Evolutionary conservation across 1,140 invertebrate species (phyloP).

Genomic region (Drosophila ficusphila): DNA sequence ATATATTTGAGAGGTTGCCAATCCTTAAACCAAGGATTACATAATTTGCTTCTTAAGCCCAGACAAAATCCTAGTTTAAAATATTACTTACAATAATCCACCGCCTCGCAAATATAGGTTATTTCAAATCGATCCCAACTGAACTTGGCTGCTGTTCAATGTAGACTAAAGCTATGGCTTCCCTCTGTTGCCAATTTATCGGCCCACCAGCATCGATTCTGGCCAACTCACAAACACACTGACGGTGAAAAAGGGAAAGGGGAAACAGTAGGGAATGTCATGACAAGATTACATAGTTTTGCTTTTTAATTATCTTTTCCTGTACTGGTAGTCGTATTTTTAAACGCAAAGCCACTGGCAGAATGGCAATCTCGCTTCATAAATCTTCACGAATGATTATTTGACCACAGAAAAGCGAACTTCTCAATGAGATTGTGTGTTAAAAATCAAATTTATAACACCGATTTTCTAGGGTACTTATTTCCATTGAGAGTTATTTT

Average conservation of each 20-base stretch:
- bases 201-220: constrained; percentile 48
- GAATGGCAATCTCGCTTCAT: constrained; percentile 29
- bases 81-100: neutral
- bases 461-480: neutral
- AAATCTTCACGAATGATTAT: constrained; percentile 48
- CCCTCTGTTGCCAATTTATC: constrained; percentile 58
- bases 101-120: neutral
- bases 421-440: constrained; percentile 10
- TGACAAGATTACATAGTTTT: constrained; percentile 65
- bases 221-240: constrained; percentile 4
- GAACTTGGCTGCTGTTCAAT: constrained; percentile 18
- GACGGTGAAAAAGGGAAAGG: too few species aligned
- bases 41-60: neutral
- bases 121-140: constrained; percentile 26
- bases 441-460: constrained; percentile 20
- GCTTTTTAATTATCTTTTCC: constrained; percentile 62
- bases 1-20: too few species aligned
- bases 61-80: neutral
- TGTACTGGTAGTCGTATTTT: constrained; percentile 51
- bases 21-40: neutral
- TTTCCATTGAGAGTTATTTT: constrained; percentile 21
- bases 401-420: neutral
- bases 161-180: constrained; percentile 49
- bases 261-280: constrained; percentile 11
- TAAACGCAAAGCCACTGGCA: constrained; percentile 43